These are phyloP conservation scores for Steromphala cineraria DNA, from an alignment of 2,888 invertebrate genomes.

Conservation along the genomic window DNA sequence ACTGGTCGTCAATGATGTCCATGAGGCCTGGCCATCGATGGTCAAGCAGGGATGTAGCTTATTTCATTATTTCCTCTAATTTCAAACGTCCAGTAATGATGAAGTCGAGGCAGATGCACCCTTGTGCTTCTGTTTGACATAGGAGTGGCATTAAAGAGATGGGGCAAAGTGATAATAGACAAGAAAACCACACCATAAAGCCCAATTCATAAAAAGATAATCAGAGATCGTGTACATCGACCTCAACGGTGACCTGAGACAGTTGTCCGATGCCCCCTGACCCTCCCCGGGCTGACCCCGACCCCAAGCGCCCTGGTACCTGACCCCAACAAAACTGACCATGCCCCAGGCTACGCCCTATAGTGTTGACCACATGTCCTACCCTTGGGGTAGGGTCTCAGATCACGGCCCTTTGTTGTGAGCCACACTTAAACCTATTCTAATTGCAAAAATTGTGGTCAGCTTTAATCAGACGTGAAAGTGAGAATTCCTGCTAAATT, in stretches of 20 bases:
- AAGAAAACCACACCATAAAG: constrained; percentile 24
- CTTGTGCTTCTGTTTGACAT: constrained; percentile 18
- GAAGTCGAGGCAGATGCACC: constrained; percentile 26
- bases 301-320: constrained; percentile 23
- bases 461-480: constrained; percentile 2
- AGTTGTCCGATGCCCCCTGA: constrained; percentile 28
- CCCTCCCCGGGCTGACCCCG: constrained; percentile 9
- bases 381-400: background rate
- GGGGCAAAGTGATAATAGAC: constrained; percentile 22
- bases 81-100: constrained; percentile 23
- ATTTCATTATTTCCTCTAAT: constrained; percentile 27
- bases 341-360: constrained; percentile 16
- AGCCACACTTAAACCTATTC: constrained; percentile 2
- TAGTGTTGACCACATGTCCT: constrained; percentile 22
- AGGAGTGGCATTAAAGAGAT: background rate
- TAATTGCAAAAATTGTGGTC: constrained; percentile 11
- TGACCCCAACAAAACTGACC: constrained; percentile 27
- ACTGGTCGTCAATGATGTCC: background rate
- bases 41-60: constrained; percentile 22
- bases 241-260: constrained; percentile 23
- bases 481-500: constrained; percentile 12
- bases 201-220: constrained; percentile 29
- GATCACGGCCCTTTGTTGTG: background rate
- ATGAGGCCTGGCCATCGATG: background rate
- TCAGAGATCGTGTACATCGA: constrained; percentile 19